phyloP scores from a whole-genome alignment of 2,888 invertebrate genomes.

The Taenaris catops region DNA sequence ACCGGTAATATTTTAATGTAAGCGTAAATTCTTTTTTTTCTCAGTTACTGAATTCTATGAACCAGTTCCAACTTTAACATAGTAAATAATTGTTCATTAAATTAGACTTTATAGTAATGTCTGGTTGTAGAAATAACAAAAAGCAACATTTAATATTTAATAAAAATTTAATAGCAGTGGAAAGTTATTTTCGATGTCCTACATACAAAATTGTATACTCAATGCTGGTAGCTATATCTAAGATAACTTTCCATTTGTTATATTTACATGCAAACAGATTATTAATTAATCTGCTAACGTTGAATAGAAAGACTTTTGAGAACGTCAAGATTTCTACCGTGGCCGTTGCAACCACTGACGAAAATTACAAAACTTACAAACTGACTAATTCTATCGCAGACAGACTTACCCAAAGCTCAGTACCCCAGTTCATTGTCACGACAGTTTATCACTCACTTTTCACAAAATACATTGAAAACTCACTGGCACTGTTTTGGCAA shows the following conservation, averaged over 20 bases:
- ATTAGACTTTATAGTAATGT: too few relatives aligned
- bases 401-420: constrained; percentile 83
- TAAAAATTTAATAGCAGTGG: too few relatives aligned
- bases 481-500: constrained; percentile 53
- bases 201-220: constrained; percentile 1
- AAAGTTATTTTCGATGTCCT: constrained; percentile 6
- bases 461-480: constrained; percentile 72
- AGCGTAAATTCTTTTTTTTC: too few relatives aligned
- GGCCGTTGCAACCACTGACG: constrained; percentile 13
- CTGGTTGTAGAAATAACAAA: too few relatives aligned
- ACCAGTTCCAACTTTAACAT: too few relatives aligned
- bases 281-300: not conserved
- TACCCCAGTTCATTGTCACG: constrained; percentile 83
- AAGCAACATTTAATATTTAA: too few relatives aligned
- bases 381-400: constrained; percentile 19
- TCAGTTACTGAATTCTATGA: too few relatives aligned
- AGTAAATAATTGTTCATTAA: too few relatives aligned
- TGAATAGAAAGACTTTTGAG: not conserved
- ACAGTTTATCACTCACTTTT: constrained; percentile 59
- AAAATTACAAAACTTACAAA: constrained; percentile 22
- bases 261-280: not conserved
- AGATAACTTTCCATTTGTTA: constrained; percentile 3
- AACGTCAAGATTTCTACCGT: not conserved
- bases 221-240: not conserved
- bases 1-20: too few relatives aligned